phyloP scores from a whole-genome alignment of 2,113 vertebrate genomes.

The Melanotaenia duboulayi region DNA sequence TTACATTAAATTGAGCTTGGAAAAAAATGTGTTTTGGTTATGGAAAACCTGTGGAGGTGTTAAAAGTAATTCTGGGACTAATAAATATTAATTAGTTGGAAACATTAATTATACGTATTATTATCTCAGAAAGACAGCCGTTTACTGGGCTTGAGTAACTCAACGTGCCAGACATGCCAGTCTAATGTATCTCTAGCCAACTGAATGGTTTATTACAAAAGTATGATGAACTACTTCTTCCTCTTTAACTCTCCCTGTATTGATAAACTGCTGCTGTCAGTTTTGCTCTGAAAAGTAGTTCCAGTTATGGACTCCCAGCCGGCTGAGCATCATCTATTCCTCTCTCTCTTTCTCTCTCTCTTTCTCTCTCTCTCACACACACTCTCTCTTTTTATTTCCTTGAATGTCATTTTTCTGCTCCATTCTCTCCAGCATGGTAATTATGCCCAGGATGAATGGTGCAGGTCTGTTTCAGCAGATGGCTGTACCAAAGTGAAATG shows the following conservation, averaged over 20 bases:
- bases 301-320: conserved; percentile 50
- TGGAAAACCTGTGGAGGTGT: conserved; percentile 6
- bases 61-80: conserved; percentile 6
- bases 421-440: conserved; percentile 71
- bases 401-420: conserved; percentile 70
- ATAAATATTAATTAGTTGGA: conserved; percentile 3
- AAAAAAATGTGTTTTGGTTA: conserved; percentile 1
- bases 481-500: conserved; percentile 78
- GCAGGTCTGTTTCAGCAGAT: conserved; percentile 81
- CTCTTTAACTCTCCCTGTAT: conserved; percentile 15
- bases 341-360: neutral
- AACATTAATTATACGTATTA: neutral
- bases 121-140: neutral
- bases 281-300: conserved; percentile 53
- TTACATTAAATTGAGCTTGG: conserved; percentile 1
- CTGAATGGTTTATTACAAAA: conserved; percentile 15
- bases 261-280: conserved; percentile 59
- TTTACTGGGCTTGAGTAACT: conserved; percentile 11
- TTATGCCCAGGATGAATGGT: conserved; percentile 77
- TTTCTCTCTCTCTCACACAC: neutral
- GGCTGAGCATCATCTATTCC: conserved; percentile 54
- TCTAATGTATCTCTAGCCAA: neutral
- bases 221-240: conserved; percentile 9
- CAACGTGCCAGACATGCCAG: conserved; percentile 6
- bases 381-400: conserved; percentile 25